These are phyloP conservation scores for Bimastos eiseni DNA, from an alignment of 2,888 invertebrate genomes.

Conservation along the genomic window DNA sequence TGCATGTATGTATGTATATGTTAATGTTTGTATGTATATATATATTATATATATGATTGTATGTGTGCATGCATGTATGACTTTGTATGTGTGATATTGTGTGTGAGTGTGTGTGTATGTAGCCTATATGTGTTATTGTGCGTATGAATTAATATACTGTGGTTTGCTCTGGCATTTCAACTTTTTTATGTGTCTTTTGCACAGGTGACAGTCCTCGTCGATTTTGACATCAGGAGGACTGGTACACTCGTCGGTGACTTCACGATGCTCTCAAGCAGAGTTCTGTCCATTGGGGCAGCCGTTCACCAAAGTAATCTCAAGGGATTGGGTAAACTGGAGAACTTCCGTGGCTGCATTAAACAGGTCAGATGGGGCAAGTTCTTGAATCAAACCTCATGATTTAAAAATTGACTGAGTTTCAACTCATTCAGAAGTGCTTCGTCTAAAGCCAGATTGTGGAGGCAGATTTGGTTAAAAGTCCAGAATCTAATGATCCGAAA, in stretches of 20 bases:
- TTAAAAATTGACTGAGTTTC: not conserved
- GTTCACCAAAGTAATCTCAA: not conserved
- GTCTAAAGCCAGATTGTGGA: not conserved
- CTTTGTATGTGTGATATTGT: not conserved
- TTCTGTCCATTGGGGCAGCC: not conserved
- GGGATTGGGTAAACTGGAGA: not conserved
- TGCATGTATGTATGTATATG: not conserved
- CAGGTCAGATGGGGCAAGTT: not conserved
- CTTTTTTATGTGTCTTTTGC: not conserved
- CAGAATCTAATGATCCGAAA: not conserved
- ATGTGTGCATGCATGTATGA: not conserved
- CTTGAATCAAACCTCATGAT: not conserved
- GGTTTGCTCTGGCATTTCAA: not conserved
- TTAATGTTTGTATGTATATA: not conserved
- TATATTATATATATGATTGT: not conserved
- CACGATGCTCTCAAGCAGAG: constrained; percentile 18
- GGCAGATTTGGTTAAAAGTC: not conserved
- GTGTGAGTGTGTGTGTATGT: not conserved
- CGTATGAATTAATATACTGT: too few species aligned
- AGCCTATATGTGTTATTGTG: not conserved
- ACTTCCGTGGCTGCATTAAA: constrained; percentile 17
- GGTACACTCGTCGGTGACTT: constrained; percentile 1
- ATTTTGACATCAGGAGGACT: constrained; percentile 14
- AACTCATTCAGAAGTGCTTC: not conserved
- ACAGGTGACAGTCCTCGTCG: not conserved